Conservation (phyloP, 1,140 invertebrate genomes). For the Papilio machaon region DNA sequence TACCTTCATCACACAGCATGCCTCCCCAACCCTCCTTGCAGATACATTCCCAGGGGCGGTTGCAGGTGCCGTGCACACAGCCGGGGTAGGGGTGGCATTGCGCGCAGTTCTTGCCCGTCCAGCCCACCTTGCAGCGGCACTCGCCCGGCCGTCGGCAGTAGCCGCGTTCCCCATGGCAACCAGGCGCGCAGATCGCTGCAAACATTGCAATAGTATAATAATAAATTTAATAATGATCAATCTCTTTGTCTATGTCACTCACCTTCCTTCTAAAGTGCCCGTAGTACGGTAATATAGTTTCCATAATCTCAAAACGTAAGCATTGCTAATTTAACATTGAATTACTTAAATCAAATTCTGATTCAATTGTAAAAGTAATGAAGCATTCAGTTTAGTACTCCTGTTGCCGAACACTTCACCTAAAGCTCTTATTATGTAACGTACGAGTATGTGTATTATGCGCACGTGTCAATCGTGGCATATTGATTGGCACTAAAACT, state of each 20-base stretch:
- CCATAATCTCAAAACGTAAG: too few species aligned
- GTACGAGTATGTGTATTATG: too few species aligned
- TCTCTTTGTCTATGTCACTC: too few species aligned
- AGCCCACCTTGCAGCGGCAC: slow-evolving; percentile 93
- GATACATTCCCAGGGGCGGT: slow-evolving; percentile 93
- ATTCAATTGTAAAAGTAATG: too few species aligned
- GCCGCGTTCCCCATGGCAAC: slow-evolving; percentile 92
- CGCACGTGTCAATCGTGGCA: neutral
- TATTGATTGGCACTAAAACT: neutral
- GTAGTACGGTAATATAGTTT: too few species aligned
- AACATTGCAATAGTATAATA: neutral
- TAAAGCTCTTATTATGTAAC: neutral
- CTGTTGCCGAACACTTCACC: too few species aligned
- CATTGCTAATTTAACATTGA: too few species aligned
- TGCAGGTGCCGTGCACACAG: slow-evolving; percentile 92
- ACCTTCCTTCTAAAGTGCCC: too few species aligned
- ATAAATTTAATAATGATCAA: too few species aligned
- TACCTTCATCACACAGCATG: slow-evolving; percentile 93
- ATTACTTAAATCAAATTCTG: too few species aligned
- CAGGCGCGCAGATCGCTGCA: slow-evolving; percentile 90
- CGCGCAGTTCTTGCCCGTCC: slow-evolving; percentile 91
- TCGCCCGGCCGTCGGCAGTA: slow-evolving; percentile 90
- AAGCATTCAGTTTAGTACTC: too few species aligned
- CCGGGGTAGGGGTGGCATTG: slow-evolving; percentile 93
- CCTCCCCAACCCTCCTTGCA: slow-evolving; percentile 93